phyloP scores from a whole-genome alignment of 1,140 invertebrate genomes.

The Brachionus sp. region DNA sequence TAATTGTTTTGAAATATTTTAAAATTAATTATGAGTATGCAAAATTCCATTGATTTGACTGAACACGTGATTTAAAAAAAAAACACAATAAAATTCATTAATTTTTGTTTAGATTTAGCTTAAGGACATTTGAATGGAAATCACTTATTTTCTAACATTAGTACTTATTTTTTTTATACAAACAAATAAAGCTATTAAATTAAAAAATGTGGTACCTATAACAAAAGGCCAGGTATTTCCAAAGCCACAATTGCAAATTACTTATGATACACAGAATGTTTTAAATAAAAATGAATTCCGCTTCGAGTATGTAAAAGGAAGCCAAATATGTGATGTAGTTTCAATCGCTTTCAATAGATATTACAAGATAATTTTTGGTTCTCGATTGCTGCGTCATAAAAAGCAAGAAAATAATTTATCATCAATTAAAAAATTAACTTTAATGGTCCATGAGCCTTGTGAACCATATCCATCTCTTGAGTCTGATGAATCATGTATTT shows the following conservation, averaged over 20 bases:
- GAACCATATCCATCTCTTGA: conserved; percentile 49
- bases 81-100: background rate
- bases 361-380: conserved; percentile 23
- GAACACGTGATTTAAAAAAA: background rate
- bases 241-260: background rate
- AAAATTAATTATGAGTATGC: background rate
- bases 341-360: conserved; percentile 38
- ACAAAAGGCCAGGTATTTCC: background rate
- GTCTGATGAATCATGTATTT: conserved; percentile 54
- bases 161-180: background rate
- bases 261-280: background rate
- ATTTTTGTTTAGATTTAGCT: background rate
- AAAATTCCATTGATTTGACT: background rate
- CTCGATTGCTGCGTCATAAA: background rate
- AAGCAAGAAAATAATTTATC: background rate
- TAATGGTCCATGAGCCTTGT: conserved; percentile 46
- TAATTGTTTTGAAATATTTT: background rate
- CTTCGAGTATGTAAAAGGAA: conserved; percentile 26
- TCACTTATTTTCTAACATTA: background rate
- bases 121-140: background rate
- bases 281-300: background rate
- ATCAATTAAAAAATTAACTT: conserved; percentile 14
- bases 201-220: conserved; percentile 16
- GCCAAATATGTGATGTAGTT: conserved; percentile 34
- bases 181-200: background rate